These are phyloP conservation scores for Physocephala rufipes DNA, from an alignment of 2,888 invertebrate species.

Conservation along the genomic window DNA sequence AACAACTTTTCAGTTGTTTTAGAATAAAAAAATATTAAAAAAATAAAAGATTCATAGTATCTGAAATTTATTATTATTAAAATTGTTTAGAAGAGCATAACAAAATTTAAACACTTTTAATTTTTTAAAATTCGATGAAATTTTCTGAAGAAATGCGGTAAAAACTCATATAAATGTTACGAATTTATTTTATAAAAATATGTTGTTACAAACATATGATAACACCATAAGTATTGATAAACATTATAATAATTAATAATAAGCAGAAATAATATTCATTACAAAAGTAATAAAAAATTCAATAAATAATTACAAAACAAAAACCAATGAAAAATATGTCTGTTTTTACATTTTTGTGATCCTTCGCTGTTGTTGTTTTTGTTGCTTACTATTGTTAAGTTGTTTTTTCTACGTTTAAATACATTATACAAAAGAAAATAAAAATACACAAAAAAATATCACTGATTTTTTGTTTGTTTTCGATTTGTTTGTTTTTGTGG, in stretches of 20 bases:
- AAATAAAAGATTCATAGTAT: too few relatives aligned
- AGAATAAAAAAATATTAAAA: too few relatives aligned
- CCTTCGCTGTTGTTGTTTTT: not conserved
- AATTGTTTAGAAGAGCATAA: too few relatives aligned
- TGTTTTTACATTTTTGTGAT: not conserved
- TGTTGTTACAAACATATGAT: too few relatives aligned
- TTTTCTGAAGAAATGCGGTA: not conserved
- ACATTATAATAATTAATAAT: not conserved
- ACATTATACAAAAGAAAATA: not conserved
- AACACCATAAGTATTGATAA: not conserved
- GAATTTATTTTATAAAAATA: not conserved
- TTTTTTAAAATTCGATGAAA: too few relatives aligned
- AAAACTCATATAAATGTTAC: not conserved
- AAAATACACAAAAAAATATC: slow-evolving; percentile 42
- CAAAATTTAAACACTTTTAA: too few relatives aligned
- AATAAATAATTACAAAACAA: not conserved
- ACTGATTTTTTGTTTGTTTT: slow-evolving; percentile 41
- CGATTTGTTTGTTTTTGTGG: slow-evolving; percentile 37
- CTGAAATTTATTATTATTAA: too few relatives aligned
- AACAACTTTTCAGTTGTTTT: too few relatives aligned
- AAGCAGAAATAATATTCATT: not conserved
- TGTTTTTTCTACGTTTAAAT: slow-evolving; percentile 15
- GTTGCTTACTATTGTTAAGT: slow-evolving; percentile 8
- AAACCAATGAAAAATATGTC: not conserved
- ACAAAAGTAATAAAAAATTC: not conserved